Base-by-base conservation (phyloP, 2,113 vertebrate species). In the Bufo bufo region DNA sequence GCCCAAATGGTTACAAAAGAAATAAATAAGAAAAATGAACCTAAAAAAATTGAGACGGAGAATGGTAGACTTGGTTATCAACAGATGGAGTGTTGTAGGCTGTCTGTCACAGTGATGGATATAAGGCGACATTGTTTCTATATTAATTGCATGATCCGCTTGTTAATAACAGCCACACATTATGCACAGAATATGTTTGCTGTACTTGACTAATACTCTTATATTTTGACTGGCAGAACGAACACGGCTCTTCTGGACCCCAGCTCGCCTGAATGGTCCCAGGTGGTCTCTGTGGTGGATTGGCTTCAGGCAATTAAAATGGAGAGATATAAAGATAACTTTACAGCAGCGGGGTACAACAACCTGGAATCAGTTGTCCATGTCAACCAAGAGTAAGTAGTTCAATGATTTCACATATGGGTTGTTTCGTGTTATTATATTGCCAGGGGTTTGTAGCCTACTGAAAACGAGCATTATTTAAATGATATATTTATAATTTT, bases 251-350 rank as follows among this genome's bases (percentile, higher is more conserved):
- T 99, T 91, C 91, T 99, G 93, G 97, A 98, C 92, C 98, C 97
- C 12, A 96, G 96, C 87, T 97, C 96, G 84, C 96, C 97, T 0
- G 97, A 98, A 92, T 96, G 96, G 87, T 95, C 96, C 0, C 92
- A 96, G 0, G 92, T 96, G 77, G 96, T 97, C 90, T 97, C 97
- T 12, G 98, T 99, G 78, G 93, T 96, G 3, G 97, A 99, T 91
- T 99, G 97, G 97, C 97, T 99, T 89, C 96, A 97, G 92, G 97
- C 97, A 93, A 98, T 99, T 91, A 97, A 97, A 95, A 99, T 99
- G 98, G 98, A 98, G 90, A 94, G 96, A 93, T 99, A 98, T 95
- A 95, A 96, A 90, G 97, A 99, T 93, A 99, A 99, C 95, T 99
- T 99, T 95, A 97, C 97, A 54, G 97, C 98, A 84, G 97, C 97